Evolutionary conservation across 2,888 invertebrate genomes (phyloP).

Genomic region (Flexamia atlantica): DNA sequence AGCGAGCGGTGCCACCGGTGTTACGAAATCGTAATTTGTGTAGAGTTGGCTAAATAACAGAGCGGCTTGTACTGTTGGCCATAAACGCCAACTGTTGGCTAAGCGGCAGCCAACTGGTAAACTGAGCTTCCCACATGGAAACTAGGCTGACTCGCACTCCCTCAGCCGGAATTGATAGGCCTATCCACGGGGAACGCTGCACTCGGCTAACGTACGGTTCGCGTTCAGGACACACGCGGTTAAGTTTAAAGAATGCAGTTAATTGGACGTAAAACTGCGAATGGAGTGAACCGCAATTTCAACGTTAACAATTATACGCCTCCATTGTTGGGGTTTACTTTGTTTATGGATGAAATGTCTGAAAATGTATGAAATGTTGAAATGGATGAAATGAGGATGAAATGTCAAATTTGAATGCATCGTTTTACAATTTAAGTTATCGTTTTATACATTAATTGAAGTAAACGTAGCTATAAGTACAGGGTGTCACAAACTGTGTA

Average conservation of each 20-base stretch:
- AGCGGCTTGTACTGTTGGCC: conserved; percentile 33
- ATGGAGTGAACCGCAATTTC: background rate
- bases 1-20: background rate
- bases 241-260: background rate
- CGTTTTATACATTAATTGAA: too few species aligned
- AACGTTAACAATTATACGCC: background rate
- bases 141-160: background rate
- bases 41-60: conserved; percentile 11
- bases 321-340: background rate
- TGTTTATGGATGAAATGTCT: too few species aligned
- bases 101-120: conserved; percentile 19
- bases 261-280: background rate
- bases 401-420: too few species aligned
- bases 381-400: too few species aligned
- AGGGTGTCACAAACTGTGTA: too few species aligned
- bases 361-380: too few species aligned
- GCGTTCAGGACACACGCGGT: background rate
- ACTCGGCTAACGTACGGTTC: background rate
- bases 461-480: too few species aligned
- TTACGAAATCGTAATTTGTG: conserved; percentile 12
- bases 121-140: background rate
- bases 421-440: too few species aligned
- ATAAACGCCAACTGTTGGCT: conserved; percentile 12
- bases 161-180: background rate
- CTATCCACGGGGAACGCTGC: background rate